Percentiles rank a stretch among this genome's conserved stretches.
Conservation (phyloP, 2,888 invertebrate genomes). For the Taphrorychus bicolor region DNA sequence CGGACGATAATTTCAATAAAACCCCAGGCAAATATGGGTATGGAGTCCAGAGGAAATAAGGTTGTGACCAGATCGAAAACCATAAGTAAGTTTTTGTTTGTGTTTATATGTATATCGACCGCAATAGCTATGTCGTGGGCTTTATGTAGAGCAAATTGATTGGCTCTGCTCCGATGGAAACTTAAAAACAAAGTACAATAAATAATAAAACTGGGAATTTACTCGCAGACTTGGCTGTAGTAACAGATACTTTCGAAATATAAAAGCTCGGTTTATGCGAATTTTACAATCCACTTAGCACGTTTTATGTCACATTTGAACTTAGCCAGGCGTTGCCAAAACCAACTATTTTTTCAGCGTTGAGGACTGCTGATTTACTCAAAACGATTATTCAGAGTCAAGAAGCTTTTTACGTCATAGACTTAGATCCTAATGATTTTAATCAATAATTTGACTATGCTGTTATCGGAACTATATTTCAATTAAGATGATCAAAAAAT, state of each 20-base stretch:
- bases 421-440: background rate
- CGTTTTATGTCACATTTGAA: slow-evolving; percentile 19
- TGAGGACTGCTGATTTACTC: background rate
- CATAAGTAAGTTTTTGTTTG: slow-evolving; percentile 45
- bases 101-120: too few species aligned
- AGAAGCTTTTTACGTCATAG: background rate
- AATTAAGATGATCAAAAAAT: background rate
- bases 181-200: background rate
- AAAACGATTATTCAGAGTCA: background rate
- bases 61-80: slow-evolving; percentile 47
- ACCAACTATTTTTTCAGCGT: background rate
- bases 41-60: slow-evolving; percentile 46
- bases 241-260: background rate
- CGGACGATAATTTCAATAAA: slow-evolving; percentile 44
- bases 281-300: slow-evolving; percentile 9
- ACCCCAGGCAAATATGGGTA: slow-evolving; percentile 48
- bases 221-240: slow-evolving; percentile 2
- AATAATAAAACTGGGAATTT: background rate
- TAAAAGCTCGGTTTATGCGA: background rate
- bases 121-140: too few species aligned
- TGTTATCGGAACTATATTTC: background rate
- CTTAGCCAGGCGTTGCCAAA: slow-evolving; percentile 19
- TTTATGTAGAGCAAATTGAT: background rate
- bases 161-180: background rate
- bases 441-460: too few species aligned